Evolutionary conservation across 2,797 vertebrate species (phyloP).

Genomic region (Rhinogobio ventralis): DNA sequence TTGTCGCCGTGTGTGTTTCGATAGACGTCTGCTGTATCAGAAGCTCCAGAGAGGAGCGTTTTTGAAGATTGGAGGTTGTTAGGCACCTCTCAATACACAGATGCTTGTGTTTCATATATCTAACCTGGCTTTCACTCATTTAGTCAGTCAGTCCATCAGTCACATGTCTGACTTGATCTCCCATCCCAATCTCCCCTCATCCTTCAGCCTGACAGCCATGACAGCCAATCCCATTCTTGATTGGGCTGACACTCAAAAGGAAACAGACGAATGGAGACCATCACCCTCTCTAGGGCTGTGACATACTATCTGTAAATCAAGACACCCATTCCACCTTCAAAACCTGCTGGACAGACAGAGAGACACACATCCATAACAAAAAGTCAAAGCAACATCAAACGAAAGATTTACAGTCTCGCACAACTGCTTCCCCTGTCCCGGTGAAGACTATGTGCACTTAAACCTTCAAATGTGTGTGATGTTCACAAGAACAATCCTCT

Average conservation of each 20-base stretch:
- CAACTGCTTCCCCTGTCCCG: constrained; percentile 4
- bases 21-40: constrained; percentile 19
- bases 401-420: constrained; percentile 27
- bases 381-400: constrained; percentile 30
- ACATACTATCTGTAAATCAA: constrained; percentile 47
- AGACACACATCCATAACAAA: constrained; percentile 14
- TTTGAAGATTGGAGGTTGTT: constrained; percentile 41
- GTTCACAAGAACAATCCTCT: neutral
- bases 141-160: constrained; percentile 57
- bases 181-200: constrained; percentile 54
- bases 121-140: constrained; percentile 48
- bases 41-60: constrained; percentile 33
- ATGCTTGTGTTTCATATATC: constrained; percentile 37
- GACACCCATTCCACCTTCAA: constrained; percentile 21
- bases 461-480: constrained; percentile 16
- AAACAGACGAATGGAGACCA: constrained; percentile 57
- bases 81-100: constrained; percentile 21
- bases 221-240: constrained; percentile 59
- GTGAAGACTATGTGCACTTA: constrained; percentile 14
- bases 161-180: constrained; percentile 52
- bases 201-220: constrained; percentile 52
- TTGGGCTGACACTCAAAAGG: constrained; percentile 45
- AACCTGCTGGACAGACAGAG: constrained; percentile 43
- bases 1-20: neutral
- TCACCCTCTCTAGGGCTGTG: constrained; percentile 35